Evolutionary conservation across 92 coral and sea anemone genomes (phyloP).

Genomic region (Hydrozoanthus gracilis): DNA sequence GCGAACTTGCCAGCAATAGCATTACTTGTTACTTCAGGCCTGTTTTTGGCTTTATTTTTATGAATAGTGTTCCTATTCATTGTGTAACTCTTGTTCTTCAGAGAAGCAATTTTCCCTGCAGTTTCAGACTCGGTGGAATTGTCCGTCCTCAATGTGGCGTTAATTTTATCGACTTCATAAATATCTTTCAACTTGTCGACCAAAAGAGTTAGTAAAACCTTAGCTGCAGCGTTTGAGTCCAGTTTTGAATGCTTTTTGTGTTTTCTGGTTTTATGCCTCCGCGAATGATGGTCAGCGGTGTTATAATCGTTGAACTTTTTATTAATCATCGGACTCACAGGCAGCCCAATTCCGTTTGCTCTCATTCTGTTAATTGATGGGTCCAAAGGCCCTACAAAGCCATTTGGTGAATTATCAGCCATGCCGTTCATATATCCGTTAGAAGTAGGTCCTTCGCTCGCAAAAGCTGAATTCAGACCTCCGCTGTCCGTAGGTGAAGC

Average conservation of each 20-base stretch:
- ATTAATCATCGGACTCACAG: constrained; percentile 14
- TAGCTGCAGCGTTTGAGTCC: constrained; percentile 60
- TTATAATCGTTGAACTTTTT: constrained; percentile 1
- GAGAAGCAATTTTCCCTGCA: constrained; percentile 67
- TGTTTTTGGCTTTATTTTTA: constrained; percentile 6
- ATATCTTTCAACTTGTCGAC: constrained; percentile 90
- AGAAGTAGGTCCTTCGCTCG: constrained; percentile 5
- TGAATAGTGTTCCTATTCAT: constrained; percentile 50
- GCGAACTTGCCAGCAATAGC: constrained; percentile 47
- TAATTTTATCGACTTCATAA: constrained; percentile 81
- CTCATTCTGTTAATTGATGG: background rate
- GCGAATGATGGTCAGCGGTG: constrained; percentile 51
- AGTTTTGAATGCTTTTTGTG: constrained; percentile 43
- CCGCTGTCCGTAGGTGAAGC: constrained; percentile 48
- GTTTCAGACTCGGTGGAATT: constrained; percentile 55
- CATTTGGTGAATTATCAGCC: background rate
- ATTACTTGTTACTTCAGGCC: background rate
- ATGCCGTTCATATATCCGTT: background rate
- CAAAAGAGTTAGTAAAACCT: constrained; percentile 71
- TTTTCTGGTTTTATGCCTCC: constrained; percentile 50
- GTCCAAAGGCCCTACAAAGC: background rate
- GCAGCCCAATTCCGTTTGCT: background rate
- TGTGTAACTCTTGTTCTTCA: constrained; percentile 39
- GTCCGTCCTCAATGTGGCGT: constrained; percentile 38
- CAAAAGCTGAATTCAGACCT: constrained; percentile 40